Evolutionary conservation across 2,113 vertebrate species (phyloP), one percentile per base, ranked within the genome.

Genomic region (Tragulus kanchil): DNA sequence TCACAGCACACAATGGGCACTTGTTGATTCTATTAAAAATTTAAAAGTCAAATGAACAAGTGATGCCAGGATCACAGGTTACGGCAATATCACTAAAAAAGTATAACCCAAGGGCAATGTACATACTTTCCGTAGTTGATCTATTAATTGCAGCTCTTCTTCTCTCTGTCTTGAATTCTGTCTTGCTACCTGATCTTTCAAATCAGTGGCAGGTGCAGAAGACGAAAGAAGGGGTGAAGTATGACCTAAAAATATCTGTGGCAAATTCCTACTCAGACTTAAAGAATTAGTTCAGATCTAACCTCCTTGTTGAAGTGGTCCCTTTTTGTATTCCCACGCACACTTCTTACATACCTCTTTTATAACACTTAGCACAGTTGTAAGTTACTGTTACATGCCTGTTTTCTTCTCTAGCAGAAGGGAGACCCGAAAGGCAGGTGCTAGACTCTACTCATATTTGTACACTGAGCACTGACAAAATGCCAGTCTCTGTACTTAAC

Each of bases 51-150:
- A 59, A 84, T 83, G 21, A 95, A 73, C 42, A 85, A 54, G 54
- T 85, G 56, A 73, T 71, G 45, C 28, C 36, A 69, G 26, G 89
- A 88, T 45, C 26, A 75, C 45, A n/a, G 25, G 31, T 56, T 73
- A 82, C 0, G 58, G 50, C 65, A 67, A 0, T 11, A 93, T 26
- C 65, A 92, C 36, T n/a, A 17, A 69, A 93, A 64, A 83, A 65
- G 56, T 78, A 4, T 59, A 67, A 71, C 19, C 54, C 64, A 61
- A 75, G 94, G 77, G n/a, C 8, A 87, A 71, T 94, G 75, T 71
- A 77, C 98, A 73, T 25, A 99, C 99, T 99, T 99, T 99, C 48
- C 99, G 98, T 2, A 99, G 99, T 90, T 99, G 99, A 82, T 99
- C 99, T 98, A 99, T 99, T 58, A 99, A 97, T 90, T 98, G 98